phyloP scores from a whole-genome alignment of 2,113 vertebrate genomes.

The Heliornis fulica region DNA sequence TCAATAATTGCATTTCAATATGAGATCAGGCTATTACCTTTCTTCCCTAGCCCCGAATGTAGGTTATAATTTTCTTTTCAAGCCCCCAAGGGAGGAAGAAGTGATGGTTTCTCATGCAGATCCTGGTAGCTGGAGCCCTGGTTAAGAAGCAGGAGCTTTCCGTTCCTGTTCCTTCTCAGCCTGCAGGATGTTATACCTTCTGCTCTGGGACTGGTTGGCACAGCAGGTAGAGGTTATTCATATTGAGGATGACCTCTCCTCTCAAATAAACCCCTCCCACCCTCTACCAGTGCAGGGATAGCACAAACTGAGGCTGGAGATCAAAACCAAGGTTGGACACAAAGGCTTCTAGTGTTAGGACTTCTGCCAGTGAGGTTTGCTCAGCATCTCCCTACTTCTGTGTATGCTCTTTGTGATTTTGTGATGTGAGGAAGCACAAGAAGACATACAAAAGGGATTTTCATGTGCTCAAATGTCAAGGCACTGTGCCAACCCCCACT shows the following conservation, averaged over 20 bases:
- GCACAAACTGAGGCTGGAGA: accelerated
- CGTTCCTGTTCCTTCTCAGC: background rate
- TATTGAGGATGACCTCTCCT: background rate
- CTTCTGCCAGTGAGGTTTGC: background rate
- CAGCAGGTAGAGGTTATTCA: background rate
- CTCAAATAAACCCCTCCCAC: background rate
- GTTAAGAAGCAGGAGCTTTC: background rate
- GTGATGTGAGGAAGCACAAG: background rate
- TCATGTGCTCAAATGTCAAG: background rate
- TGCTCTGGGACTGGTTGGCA: background rate
- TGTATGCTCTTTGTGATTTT: background rate
- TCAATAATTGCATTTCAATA: slow-evolving; percentile 8
- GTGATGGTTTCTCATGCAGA: background rate
- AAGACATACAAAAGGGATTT: background rate
- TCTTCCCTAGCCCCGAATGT: background rate
- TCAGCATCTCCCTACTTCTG: background rate
- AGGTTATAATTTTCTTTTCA: background rate
- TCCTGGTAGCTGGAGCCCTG: background rate
- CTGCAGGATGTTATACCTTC: background rate
- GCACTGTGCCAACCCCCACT: background rate
- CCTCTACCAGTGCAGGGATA: background rate
- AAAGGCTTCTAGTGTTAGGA: background rate
- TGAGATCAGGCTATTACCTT: background rate
- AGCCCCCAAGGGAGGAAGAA: background rate
- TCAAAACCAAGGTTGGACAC: background rate